Percentiles rank a stretch among this genome's conserved stretches.
phyloP scores from a whole-genome alignment of 23 tunicate genomes.

The Halocynthia aurantium region DNA sequence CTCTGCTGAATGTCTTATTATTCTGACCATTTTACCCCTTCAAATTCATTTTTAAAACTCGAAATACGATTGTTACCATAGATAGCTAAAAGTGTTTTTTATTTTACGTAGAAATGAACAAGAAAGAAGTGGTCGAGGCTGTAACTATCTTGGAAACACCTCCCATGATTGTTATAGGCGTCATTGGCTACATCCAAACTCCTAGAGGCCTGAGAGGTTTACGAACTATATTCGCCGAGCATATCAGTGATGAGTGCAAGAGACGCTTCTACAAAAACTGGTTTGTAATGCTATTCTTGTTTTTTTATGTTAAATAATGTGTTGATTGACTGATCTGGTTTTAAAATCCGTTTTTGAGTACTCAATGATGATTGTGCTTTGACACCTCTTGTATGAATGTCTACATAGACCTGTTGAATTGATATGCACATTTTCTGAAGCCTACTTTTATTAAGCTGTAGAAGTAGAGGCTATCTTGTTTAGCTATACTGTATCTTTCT shows the following conservation, averaged over 20 bases:
- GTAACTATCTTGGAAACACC: conserved; percentile 98
- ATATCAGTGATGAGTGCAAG: conserved; percentile 94
- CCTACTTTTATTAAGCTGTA: neutral
- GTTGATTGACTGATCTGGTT: neutral
- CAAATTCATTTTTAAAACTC: neutral
- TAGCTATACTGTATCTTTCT: no score
- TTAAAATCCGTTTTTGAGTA: neutral
- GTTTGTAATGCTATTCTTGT: conserved; percentile 25
- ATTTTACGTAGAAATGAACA: conserved; percentile 65
- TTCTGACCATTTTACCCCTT: neutral
- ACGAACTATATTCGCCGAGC: conserved; percentile 96
- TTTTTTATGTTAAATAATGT: neutral
- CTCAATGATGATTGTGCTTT: conserved; percentile 64
- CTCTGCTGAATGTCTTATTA: conserved; percentile 18
- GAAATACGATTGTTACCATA: neutral
- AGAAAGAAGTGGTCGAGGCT: conserved; percentile 94
- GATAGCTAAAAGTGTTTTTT: neutral
- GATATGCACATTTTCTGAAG: conserved; percentile 26
- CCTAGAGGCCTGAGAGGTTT: conserved; percentile 90
- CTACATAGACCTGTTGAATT: conserved; percentile 15
- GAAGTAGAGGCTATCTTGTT: no score
- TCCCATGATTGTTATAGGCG: conserved; percentile 93
- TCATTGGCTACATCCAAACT: conserved; percentile 94
- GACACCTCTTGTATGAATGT: conserved; percentile 73
- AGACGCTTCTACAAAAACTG: conserved; percentile 99